Evolutionary conservation across 2,888 invertebrate genomes (phyloP).

Genomic region (Drosophila kuntzei): DNA sequence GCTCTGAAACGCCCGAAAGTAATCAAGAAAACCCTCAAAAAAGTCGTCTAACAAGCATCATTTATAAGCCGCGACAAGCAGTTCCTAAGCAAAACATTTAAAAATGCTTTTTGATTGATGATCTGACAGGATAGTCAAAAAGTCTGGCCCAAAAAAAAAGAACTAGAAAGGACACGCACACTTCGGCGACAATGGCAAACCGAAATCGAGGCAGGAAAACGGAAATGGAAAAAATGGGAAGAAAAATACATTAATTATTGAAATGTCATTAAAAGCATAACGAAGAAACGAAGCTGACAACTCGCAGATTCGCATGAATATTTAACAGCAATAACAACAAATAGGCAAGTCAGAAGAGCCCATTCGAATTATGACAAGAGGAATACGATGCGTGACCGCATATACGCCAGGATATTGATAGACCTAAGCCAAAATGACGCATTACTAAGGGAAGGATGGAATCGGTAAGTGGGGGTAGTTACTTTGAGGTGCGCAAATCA

Average conservation of each 20-base stretch:
- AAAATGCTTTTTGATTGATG: slow-evolving; percentile 76
- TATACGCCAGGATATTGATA: slow-evolving; percentile 62
- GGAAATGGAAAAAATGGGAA: slow-evolving; percentile 67
- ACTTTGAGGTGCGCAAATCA: slow-evolving; percentile 68
- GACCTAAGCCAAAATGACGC: slow-evolving; percentile 48
- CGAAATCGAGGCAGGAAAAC: slow-evolving; percentile 50
- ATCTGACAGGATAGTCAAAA: slow-evolving; percentile 62
- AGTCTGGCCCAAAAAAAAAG: slow-evolving; percentile 50
- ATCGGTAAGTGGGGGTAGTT: neutral
- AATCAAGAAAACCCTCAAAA: slow-evolving; percentile 43
- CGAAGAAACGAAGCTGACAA: slow-evolving; percentile 61
- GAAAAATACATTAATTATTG: slow-evolving; percentile 83
- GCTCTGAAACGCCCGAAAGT: slow-evolving; percentile 41
- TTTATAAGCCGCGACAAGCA: slow-evolving; percentile 76
- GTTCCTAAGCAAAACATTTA: slow-evolving; percentile 68
- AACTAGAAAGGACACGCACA: slow-evolving; percentile 72
- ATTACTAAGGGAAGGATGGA: slow-evolving; percentile 26
- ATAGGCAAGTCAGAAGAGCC: slow-evolving; percentile 28
- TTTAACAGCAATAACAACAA: slow-evolving; percentile 55
- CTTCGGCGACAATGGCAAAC: slow-evolving; percentile 43
- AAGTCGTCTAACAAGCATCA: slow-evolving; percentile 58
- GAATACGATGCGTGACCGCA: slow-evolving; percentile 76
- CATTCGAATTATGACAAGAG: slow-evolving; percentile 66
- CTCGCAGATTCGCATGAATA: slow-evolving; percentile 80
- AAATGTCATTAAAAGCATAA: slow-evolving; percentile 79